Base-by-base conservation (phyloP, 64 coral and sea anemone genomes). In the Montipora foliosa region DNA sequence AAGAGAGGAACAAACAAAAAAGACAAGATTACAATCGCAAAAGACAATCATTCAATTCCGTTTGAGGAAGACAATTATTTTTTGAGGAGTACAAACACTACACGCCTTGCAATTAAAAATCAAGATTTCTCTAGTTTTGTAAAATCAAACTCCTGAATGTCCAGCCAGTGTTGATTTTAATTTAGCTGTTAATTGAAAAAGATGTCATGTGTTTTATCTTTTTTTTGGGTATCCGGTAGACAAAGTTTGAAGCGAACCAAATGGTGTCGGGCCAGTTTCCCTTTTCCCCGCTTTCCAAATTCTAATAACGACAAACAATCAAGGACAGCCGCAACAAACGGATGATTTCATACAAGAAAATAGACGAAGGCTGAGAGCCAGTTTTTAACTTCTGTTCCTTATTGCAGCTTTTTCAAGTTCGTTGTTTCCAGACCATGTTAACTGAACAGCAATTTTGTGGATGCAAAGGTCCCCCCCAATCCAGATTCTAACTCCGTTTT, bases 361-460 rank as follows among this genome's bases (percentile, higher is more conserved):
- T 57, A 4, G 11, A 57, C 11, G 6, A 57, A 57, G 11, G 53
- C 53, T 57, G 53, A 57, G 53, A 57, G 57, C 76, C 49, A 83
- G 83, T 52, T 46, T 90, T 78, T 85, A 95, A 50, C 80, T 92
- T 67, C 87, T 94, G 16, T 90, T 90, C 91, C 21, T 47, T 67
- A 37, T 46, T 46, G 59, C 75, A 79, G 81, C 78, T 24, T 74
- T 87, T 72, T 6, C 11, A 61, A 67, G 77, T 52, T 72, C 45
- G 77, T 52, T 45, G 87, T 44, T 50, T 68, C 24, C 87, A 71
- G 44, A 79, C 37, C 81, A 51, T 79, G 75, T 77, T 64, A 95
- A 74, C 70, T 58, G 51, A 57, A 64, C 44, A 44, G 76, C 79
- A 73, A 91, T 86, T 86, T 86, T 8, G 82, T 73, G 66, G 68